phyloP scores from a whole-genome alignment of 2,113 vertebrate species.

The Thalassoma bifasciatum region DNA sequence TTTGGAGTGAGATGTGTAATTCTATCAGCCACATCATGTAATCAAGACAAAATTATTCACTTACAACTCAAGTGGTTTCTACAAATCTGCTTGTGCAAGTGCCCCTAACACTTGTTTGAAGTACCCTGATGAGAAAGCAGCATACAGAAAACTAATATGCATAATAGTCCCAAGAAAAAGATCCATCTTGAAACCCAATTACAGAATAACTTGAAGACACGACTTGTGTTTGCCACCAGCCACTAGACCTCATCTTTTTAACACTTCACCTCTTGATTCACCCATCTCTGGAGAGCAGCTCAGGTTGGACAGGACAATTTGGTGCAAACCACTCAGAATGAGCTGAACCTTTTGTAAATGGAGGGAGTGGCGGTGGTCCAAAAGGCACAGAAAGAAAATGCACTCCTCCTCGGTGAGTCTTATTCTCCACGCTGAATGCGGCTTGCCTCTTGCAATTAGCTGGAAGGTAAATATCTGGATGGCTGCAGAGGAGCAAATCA shows the following conservation, averaged over 20 bases:
- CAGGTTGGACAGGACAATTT: constrained; percentile 13
- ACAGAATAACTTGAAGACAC: neutral
- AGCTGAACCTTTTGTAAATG: constrained; percentile 42
- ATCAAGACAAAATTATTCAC: constrained; percentile 47
- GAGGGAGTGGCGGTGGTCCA: constrained; percentile 51
- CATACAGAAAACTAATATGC: constrained; percentile 28
- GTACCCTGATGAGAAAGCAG: constrained; percentile 23
- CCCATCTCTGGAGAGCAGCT: constrained; percentile 27
- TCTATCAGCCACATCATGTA: constrained; percentile 14
- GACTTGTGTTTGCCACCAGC: constrained; percentile 17
- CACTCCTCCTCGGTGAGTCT: constrained; percentile 53
- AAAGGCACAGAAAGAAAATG: constrained; percentile 44
- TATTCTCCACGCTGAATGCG: constrained; percentile 45
- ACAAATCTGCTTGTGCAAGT: constrained; percentile 29
- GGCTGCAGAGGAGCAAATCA: constrained; percentile 70
- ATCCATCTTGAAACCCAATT: constrained; percentile 24
- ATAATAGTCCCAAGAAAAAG: constrained; percentile 3
- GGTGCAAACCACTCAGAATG: constrained; percentile 28
- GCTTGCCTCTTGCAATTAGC: constrained; percentile 75
- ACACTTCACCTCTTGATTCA: constrained; percentile 4
- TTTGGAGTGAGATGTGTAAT: constrained; percentile 7
- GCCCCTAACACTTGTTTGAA: constrained; percentile 28
- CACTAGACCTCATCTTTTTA: constrained; percentile 3
- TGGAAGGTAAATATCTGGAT: constrained; percentile 75
- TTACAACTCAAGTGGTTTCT: constrained; percentile 23